Conservation (phyloP, 1,140 invertebrate species). For the Neotoxoptera formosana region DNA sequence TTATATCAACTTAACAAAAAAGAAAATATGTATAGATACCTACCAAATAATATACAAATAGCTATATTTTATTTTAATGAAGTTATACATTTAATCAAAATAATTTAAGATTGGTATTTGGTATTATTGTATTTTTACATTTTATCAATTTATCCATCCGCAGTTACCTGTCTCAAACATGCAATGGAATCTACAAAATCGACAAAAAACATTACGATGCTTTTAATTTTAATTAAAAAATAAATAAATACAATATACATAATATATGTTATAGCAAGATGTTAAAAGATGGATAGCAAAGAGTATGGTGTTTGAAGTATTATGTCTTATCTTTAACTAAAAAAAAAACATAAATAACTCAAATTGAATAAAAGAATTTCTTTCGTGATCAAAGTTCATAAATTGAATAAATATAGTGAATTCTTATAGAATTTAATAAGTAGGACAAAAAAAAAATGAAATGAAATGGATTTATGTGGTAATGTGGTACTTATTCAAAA, state of each 20-base stretch:
- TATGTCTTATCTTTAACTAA: background rate
- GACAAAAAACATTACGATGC: background rate
- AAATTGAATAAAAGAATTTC: background rate
- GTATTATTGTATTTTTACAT: background rate
- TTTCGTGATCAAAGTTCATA: background rate
- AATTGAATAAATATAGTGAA: background rate
- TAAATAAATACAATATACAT: background rate
- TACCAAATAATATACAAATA: background rate
- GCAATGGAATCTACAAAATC: background rate
- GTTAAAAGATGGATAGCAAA: background rate
- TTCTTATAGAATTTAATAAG: slow-evolving; percentile 5
- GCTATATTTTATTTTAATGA: background rate
- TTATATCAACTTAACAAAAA: background rate
- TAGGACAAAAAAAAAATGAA: background rate
- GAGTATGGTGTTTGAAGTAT: background rate
- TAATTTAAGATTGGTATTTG: background rate
- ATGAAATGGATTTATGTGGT: background rate
- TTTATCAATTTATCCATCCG: background rate
- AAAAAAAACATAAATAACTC: slow-evolving; percentile 10
- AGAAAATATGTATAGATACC: background rate
- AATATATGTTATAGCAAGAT: background rate
- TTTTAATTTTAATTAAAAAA: slow-evolving; percentile 7
- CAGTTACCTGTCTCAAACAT: background rate
- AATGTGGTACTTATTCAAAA: background rate
- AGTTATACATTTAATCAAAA: background rate